phyloP scores from a whole-genome alignment of 2,888 invertebrate species.

The Agrotis segetum region DNA sequence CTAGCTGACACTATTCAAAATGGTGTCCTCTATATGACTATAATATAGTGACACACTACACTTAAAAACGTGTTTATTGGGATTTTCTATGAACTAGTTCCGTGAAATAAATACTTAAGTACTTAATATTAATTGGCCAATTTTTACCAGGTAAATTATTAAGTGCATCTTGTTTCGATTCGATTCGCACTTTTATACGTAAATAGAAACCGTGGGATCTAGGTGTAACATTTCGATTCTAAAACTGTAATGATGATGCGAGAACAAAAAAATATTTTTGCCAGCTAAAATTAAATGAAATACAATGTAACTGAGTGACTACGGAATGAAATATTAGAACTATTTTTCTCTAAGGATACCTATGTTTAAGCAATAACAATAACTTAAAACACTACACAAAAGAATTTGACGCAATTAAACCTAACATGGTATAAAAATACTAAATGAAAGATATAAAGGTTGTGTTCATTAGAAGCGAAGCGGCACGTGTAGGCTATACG shows the following conservation, averaged over 20 bases:
- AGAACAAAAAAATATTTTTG: too few relatives aligned
- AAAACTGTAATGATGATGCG: too few relatives aligned
- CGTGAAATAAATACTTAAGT: not conserved
- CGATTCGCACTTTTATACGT: too few relatives aligned
- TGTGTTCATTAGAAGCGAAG: constrained; percentile 67
- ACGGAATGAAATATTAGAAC: too few relatives aligned
- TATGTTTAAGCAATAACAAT: not conserved
- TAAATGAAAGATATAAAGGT: constrained; percentile 46
- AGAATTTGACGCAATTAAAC: constrained; percentile 45
- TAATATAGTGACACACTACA: constrained; percentile 15
- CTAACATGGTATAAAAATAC: constrained; percentile 35
- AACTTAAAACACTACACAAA: not conserved
- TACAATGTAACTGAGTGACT: too few relatives aligned
- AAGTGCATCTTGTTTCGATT: not conserved
- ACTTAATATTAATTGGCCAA: not conserved
- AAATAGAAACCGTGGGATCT: too few relatives aligned
- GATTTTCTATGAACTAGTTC: not conserved
- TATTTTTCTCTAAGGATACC: too few relatives aligned
- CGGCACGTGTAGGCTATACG: constrained; percentile 67
- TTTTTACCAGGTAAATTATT: too few relatives aligned
- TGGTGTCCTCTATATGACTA: not conserved
- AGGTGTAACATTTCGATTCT: too few relatives aligned
- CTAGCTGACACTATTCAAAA: constrained; percentile 26
- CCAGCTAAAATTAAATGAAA: too few relatives aligned
- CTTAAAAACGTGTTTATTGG: not conserved